phyloP scores from a whole-genome alignment of 2,797 vertebrate species.

The Microchirus variegatus region DNA sequence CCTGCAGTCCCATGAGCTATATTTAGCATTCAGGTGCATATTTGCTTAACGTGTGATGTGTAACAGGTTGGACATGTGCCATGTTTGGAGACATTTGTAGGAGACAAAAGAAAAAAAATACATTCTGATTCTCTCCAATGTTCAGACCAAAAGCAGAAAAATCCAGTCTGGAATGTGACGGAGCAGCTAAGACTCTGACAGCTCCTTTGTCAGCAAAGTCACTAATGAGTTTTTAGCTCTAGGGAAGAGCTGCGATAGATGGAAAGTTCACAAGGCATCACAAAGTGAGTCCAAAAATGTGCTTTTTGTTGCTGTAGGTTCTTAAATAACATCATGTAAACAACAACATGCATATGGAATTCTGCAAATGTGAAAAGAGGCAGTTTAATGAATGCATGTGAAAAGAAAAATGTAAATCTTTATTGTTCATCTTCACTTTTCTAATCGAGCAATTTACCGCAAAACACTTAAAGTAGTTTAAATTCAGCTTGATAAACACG shows the following conservation, averaged over 20 bases:
- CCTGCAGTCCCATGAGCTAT: neutral
- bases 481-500: too few species aligned
- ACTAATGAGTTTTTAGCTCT: neutral
- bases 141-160: neutral
- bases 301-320: too few species aligned
- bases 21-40: neutral
- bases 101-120: neutral
- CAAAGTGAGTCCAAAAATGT: neutral
- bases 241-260: neutral
- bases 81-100: too few species aligned
- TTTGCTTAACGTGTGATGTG: neutral
- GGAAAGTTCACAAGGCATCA: neutral
- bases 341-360: too few species aligned
- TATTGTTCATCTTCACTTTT: too few species aligned
- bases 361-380: too few species aligned
- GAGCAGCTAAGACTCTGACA: neutral
- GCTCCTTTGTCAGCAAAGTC: neutral
- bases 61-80: neutral
- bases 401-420: too few species aligned
- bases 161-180: constrained; percentile 6
- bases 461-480: too few species aligned
- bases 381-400: too few species aligned
- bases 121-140: neutral
- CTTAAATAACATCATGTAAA: too few species aligned
- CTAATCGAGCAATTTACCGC: too few species aligned